phyloP scores from a whole-genome alignment of 2,113 vertebrate species.

The Empidonax traillii region DNA sequence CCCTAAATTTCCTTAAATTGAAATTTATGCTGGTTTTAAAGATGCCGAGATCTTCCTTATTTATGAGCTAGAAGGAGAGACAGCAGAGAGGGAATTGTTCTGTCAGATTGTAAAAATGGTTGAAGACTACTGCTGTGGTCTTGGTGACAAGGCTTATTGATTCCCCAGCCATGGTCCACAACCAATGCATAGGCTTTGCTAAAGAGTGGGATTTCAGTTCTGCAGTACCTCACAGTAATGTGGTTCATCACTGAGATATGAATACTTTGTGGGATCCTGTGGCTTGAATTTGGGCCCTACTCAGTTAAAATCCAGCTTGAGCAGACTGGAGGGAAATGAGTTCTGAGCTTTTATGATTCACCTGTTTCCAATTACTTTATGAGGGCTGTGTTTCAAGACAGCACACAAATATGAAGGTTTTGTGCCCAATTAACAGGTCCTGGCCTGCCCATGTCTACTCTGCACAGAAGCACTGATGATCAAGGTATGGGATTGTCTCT shows the following conservation, averaged over 20 bases:
- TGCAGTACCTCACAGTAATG: not conserved
- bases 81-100: not conserved
- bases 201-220: not conserved
- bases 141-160: not conserved
- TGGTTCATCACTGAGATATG: not conserved
- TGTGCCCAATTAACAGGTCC: conserved; percentile 81
- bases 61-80: not conserved
- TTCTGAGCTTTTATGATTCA: not conserved
- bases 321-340: not conserved
- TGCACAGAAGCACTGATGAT: conserved; percentile 76
- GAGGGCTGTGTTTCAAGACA: not conserved
- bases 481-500: conserved; percentile 71
- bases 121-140: not conserved
- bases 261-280: not conserved
- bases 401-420: not conserved
- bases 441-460: conserved; percentile 81
- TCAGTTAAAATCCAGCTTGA: not conserved
- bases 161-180: not conserved
- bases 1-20: not conserved
- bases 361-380: not conserved
- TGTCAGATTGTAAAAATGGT: not conserved
- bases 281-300: not conserved
- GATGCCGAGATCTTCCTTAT: not conserved
- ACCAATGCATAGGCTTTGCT: not conserved
- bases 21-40: not conserved